Percentiles rank a stretch among this genome's conserved stretches.
These are phyloP conservation scores for Trachelipus rathkii DNA, from an alignment of 1,140 invertebrate genomes.

Conservation along the genomic window DNA sequence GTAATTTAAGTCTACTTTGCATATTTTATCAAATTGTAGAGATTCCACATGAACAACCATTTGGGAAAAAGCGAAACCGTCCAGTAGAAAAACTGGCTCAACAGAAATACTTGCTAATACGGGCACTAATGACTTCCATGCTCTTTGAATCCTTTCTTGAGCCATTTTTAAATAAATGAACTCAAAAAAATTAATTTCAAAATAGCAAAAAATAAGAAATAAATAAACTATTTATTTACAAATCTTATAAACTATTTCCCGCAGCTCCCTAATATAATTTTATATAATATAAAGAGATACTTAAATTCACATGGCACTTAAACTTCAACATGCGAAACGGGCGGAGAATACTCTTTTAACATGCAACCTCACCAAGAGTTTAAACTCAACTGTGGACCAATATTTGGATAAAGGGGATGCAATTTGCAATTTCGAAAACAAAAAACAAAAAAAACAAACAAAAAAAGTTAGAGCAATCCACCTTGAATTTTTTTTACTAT, in stretches of 20 bases:
- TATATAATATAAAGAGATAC: too few relatives aligned
- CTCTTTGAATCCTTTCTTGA: background rate
- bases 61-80: conserved; percentile 42
- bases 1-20: conserved; percentile 70
- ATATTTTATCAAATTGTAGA: conserved; percentile 76
- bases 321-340: too few relatives aligned
- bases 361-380: too few relatives aligned
- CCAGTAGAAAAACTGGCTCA: conserved; percentile 43
- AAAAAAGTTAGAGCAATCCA: background rate
- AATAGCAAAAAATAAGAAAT: background rate
- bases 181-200: background rate
- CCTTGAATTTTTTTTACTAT: background rate
- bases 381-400: too few relatives aligned
- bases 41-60: conserved; percentile 50
- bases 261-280: too few relatives aligned
- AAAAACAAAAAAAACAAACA: background rate
- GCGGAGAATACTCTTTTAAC: too few relatives aligned
- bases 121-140: conserved; percentile 17
- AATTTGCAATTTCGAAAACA: background rate
- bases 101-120: conserved; percentile 32
- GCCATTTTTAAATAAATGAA: background rate
- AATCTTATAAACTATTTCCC: background rate
- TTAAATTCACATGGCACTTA: too few relatives aligned
- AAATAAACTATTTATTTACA: background rate
- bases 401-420: background rate